phyloP scores from a whole-genome alignment of 2,888 invertebrate species.

The Paralinhomoeus sp. region DNA sequence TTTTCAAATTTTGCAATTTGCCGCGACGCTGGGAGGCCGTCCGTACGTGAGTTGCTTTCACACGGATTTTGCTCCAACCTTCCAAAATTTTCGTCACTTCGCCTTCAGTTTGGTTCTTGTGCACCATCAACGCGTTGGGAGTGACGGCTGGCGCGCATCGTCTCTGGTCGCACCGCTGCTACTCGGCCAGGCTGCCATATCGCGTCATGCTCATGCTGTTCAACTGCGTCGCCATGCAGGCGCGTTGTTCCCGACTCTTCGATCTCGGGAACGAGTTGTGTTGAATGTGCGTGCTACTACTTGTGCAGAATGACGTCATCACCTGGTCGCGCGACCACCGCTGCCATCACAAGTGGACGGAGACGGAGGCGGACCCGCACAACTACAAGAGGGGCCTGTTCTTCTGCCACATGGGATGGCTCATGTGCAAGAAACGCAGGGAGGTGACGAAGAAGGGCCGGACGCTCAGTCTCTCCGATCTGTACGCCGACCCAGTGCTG shows the following conservation, averaged over 20 bases:
- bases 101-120: too few relatives aligned
- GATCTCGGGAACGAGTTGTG: too few relatives aligned
- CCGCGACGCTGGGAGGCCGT: too few relatives aligned
- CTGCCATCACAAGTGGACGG: slow-evolving; percentile 70
- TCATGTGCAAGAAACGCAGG: slow-evolving; percentile 46
- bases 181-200: slow-evolving; percentile 66
- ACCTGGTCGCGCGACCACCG: slow-evolving; percentile 67
- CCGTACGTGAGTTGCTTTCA: too few relatives aligned
- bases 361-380: slow-evolving; percentile 79
- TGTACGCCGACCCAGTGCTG: slow-evolving; percentile 50
- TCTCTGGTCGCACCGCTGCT: slow-evolving; percentile 73
- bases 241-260: slow-evolving; percentile 30
- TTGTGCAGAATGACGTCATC: slow-evolving; percentile 52
- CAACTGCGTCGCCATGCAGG: slow-evolving; percentile 70
- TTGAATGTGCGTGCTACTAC: neutral
- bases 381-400: slow-evolving; percentile 78
- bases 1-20: too few relatives aligned
- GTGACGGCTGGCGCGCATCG: slow-evolving; percentile 84
- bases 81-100: too few relatives aligned
- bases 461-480: slow-evolving; percentile 52
- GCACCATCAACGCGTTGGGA: slow-evolving; percentile 46
- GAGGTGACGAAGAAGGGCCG: slow-evolving; percentile 43
- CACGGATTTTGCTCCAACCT: too few relatives aligned
- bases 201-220: slow-evolving; percentile 51
- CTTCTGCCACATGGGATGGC: slow-evolving; percentile 86